Evolutionary conservation across 2,113 vertebrate genomes (phyloP).

Genomic region (Leucopsar rothschildi): DNA sequence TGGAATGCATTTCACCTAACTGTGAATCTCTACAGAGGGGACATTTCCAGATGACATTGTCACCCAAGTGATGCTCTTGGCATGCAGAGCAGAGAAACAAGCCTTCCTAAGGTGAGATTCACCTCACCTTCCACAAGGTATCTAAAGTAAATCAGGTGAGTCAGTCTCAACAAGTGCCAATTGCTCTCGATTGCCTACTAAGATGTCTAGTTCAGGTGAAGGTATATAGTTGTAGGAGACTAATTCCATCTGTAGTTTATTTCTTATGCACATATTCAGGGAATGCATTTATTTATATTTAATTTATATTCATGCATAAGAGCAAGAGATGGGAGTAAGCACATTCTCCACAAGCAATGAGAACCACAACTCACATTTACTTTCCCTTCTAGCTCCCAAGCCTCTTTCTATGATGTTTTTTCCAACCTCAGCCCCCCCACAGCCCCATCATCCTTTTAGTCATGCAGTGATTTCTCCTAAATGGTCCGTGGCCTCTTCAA

Average conservation of each 20-base stretch:
- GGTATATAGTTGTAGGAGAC: background rate
- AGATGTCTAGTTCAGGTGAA: background rate
- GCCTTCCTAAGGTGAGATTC: background rate
- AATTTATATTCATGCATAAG: background rate
- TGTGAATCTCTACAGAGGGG: background rate
- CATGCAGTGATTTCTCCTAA: background rate
- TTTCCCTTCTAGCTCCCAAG: background rate
- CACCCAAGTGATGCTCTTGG: background rate
- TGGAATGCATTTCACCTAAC: background rate
- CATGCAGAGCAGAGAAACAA: background rate
- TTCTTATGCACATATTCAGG: background rate
- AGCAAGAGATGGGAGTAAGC: background rate
- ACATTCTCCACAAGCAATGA: background rate
- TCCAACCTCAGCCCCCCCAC: background rate
- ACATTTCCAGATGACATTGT: background rate
- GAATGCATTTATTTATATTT: background rate
- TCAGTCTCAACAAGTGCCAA: background rate
- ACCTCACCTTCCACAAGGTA: background rate
- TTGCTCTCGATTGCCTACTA: background rate
- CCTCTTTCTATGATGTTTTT: background rate
- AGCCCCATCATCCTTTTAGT: background rate
- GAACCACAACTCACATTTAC: background rate
- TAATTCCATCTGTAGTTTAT: background rate
- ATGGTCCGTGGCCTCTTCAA: background rate
- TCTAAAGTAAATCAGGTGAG: background rate